Evolutionary conservation across 2,113 vertebrate species (phyloP).

Genomic region (Hipposideros armiger): DNA sequence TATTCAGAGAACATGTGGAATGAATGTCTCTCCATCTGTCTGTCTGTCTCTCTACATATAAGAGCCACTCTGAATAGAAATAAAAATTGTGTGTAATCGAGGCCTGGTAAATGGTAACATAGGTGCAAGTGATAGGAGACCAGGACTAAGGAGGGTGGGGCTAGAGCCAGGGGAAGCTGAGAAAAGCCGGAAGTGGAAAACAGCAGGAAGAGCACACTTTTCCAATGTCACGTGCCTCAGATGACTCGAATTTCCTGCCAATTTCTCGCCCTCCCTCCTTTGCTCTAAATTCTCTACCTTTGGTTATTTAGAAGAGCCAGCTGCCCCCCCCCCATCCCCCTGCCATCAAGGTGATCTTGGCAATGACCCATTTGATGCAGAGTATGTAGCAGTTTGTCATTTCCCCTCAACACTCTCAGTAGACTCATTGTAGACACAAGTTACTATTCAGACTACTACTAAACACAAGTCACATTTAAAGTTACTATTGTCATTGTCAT

Average conservation of each 20-base stretch:
- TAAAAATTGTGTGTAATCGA: background rate
- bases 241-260: background rate
- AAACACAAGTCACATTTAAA: too few relatives aligned
- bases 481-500: too few relatives aligned
- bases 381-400: background rate
- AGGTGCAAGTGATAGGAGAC: background rate
- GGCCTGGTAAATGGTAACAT: background rate
- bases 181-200: background rate
- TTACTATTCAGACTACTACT: background rate
- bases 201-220: background rate
- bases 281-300: background rate
- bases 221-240: background rate
- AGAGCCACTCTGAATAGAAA: background rate
- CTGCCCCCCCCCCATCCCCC: rapidly evolving
- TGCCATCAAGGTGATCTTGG: background rate
- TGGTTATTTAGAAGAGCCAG: background rate
- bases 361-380: background rate
- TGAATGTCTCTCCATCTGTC: background rate
- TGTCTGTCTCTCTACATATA: background rate
- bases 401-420: background rate
- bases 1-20: background rate
- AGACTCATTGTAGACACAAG: background rate
- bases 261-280: background rate
- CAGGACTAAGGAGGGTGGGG: background rate
- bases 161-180: background rate